Conservation (phyloP, 1,140 invertebrate genomes). For the Chrysopa pallens region DNA sequence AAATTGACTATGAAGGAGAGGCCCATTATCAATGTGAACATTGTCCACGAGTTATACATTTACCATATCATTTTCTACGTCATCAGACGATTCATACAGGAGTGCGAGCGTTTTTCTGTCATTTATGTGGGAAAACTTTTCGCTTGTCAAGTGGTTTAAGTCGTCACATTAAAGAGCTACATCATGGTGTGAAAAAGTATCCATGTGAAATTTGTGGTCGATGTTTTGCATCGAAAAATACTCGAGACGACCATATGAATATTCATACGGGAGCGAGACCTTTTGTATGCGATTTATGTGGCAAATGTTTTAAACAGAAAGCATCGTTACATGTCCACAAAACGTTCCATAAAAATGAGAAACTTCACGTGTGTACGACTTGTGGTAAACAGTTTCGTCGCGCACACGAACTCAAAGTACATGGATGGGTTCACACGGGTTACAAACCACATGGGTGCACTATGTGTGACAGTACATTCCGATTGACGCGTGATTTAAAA, state of each 20-base stretch:
- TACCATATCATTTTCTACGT: conserved; percentile 28
- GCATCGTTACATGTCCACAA: conserved; percentile 75
- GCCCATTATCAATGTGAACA: conserved; percentile 22
- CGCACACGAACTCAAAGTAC: conserved; percentile 11
- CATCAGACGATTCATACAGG: conserved; percentile 27
- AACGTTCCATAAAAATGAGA: conserved; percentile 89
- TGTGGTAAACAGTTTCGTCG: conserved; percentile 13
- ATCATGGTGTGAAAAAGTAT: conserved; percentile 22
- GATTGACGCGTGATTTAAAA: conserved; percentile 11
- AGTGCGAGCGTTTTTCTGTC: conserved; percentile 28
- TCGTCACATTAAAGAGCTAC: conserved; percentile 14
- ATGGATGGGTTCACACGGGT: conserved; percentile 14
- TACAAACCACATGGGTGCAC: conserved; percentile 14
- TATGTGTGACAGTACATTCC: conserved; percentile 9
- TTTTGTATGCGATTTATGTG: conserved; percentile 42
- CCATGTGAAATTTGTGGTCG: conserved; percentile 21
- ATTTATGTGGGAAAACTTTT: conserved; percentile 33
- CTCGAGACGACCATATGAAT: conserved; percentile 40
- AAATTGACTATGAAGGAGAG: conserved; percentile 12
- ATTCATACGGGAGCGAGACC: conserved; percentile 42
- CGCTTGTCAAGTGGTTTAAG: conserved; percentile 8
- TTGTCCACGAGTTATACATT: conserved; percentile 25
- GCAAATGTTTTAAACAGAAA: conserved; percentile 16
- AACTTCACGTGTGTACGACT: conserved; percentile 91
- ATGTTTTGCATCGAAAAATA: conserved; percentile 30